These are phyloP conservation scores for Pollenia angustigena DNA, from an alignment of 2,888 invertebrate genomes.

Conservation along the genomic window DNA sequence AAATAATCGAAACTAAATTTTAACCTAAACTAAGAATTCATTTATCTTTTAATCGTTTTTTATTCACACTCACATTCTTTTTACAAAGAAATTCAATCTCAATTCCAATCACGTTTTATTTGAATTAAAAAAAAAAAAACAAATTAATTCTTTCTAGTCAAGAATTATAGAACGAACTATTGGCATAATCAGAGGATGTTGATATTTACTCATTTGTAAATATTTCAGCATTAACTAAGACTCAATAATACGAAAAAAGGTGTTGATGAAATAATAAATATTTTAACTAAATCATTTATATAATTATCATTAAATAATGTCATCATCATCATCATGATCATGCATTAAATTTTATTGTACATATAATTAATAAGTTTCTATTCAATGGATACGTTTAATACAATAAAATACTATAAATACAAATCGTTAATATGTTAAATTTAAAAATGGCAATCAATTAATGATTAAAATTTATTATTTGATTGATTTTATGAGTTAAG, in stretches of 20 bases:
- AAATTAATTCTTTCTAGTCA: conserved; percentile 32
- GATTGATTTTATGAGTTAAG: not conserved
- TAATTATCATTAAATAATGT: conserved; percentile 33
- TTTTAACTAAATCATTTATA: conserved; percentile 49
- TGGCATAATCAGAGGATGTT: conserved; percentile 34
- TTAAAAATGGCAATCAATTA: conserved; percentile 11
- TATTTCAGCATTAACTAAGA: conserved; percentile 26
- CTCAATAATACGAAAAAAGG: conserved; percentile 23
- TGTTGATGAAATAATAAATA: conserved; percentile 46
- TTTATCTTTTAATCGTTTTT: conserved; percentile 48
- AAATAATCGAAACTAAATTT: conserved; percentile 13
- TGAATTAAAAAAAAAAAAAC: conserved; percentile 40
- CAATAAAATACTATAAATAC: not conserved
- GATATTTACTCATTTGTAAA: conserved; percentile 14
- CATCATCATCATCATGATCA: not conserved
- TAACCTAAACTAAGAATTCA: conserved; percentile 25
- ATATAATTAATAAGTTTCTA: conserved; percentile 24
- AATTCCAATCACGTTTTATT: conserved; percentile 67
- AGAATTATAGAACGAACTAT: conserved; percentile 18
- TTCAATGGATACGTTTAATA: not conserved
- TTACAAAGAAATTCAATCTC: conserved; percentile 32
- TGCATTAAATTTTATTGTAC: not conserved
- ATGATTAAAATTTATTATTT: conserved; percentile 14
- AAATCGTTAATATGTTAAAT: conserved; percentile 34
- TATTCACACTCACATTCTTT: conserved; percentile 28